Base-by-base conservation (phyloP, 2,797 vertebrate species). In the Peromyscus aztecus region DNA sequence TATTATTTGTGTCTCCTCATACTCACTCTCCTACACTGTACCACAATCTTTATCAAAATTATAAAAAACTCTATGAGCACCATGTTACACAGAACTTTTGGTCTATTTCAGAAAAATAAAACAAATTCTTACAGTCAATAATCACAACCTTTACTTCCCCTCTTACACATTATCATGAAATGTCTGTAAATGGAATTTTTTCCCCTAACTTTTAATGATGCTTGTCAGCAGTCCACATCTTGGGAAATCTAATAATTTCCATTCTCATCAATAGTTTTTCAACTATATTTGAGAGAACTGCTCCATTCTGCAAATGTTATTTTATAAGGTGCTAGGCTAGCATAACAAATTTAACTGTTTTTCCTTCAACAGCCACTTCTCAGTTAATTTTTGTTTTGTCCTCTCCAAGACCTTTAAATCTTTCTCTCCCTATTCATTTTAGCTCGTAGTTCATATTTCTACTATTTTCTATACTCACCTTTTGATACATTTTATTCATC, bases 101-200 rank as follows among this genome's bases (percentile, higher is more conserved):
- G 59, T 34, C 59, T 46, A 34, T 34, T 24, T 46, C 52, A 37
- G 49, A 52, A 52, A 52, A 52, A 52, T 52, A 13, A 52, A 52
- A 52, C 49, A 52, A 52, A 52, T 52, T 52, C 49, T 52, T 52
- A 52, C 49, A 52, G 11, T 77, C 76, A 90, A 37, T 57, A 69
- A 87, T 82, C 59, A 77, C 11, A 71, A 46, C 52, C 31, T 63
- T 40, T 13, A 87, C 6, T 87, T 85, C 49, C 21, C 34, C 37
- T 61, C 34, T 71, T 89, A 29, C 34, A 63, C 67, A 57, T 13
- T 69, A 57, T 92, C 21, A 85, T 37, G 85, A 95, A 92, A 92
- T 88, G 1, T 76, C 57, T 61, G 3, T 27, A 87, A 83, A 6
- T 95, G 46, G 27, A 57, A 81, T 76, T 43, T 93, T 27, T 52